Percentiles rank a stretch among this genome's conserved stretches.
phyloP scores from a whole-genome alignment of 2,797 vertebrate species.

The Sebastes nivosus region DNA sequence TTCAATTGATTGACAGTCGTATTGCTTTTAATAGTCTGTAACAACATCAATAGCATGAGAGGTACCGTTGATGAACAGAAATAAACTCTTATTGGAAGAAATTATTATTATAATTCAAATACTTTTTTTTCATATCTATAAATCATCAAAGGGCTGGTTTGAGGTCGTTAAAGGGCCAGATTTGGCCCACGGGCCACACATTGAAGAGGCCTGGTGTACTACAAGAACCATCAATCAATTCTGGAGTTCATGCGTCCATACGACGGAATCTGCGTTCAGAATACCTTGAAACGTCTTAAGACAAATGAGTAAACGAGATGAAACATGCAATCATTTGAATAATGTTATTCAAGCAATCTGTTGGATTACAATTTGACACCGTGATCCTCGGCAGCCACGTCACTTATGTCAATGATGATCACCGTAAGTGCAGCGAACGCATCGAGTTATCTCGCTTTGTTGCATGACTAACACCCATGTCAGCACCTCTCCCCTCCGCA shows the following conservation, averaged over 20 bases:
- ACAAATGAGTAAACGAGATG: conserved; percentile 43
- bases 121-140: too few relatives aligned
- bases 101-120: too few relatives aligned
- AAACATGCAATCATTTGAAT: conserved; percentile 37
- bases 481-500: conserved; percentile 62
- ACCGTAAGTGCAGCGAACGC: conserved; percentile 36
- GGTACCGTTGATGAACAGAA: too few relatives aligned
- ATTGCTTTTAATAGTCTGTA: too few relatives aligned
- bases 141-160: too few relatives aligned
- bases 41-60: too few relatives aligned
- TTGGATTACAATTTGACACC: conserved; percentile 55
- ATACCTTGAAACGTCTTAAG: conserved; percentile 27
- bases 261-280: conserved; percentile 6
- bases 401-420: conserved; percentile 66
- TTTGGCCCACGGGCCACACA: too few relatives aligned
- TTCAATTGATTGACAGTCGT: too few relatives aligned
- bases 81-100: too few relatives aligned
- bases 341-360: conserved; percentile 30
- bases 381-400: conserved; percentile 37
- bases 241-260: neutral
- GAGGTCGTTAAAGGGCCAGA: too few relatives aligned
- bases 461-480: conserved; percentile 73
- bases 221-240: conserved; percentile 5
- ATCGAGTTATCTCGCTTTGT: conserved; percentile 55
- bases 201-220: neutral